Conservation (phyloP, 2,888 invertebrate genomes). For the Laspeyria flexula region DNA sequence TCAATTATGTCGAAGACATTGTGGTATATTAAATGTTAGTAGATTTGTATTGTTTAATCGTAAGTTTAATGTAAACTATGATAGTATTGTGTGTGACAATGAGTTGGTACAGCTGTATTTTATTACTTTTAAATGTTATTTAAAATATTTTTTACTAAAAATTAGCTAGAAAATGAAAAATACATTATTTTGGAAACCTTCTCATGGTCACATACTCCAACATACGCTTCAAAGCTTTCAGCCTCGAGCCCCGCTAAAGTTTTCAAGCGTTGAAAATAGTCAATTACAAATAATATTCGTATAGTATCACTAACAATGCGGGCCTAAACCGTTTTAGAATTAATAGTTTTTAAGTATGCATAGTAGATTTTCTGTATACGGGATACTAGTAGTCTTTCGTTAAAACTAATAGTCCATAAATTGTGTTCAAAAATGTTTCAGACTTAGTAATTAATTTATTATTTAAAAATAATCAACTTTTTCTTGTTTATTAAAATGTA, state of each 20-base stretch:
- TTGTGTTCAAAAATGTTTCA: conserved; percentile 24
- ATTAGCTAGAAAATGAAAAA: not conserved
- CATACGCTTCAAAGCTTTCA: conserved; percentile 77
- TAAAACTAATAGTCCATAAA: not conserved
- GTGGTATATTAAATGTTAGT: conserved; percentile 34
- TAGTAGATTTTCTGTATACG: conserved; percentile 15
- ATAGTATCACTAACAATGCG: conserved; percentile 36
- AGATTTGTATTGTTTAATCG: conserved; percentile 33
- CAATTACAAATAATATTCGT: conserved; percentile 60
- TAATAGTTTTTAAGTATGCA: conserved; percentile 23
- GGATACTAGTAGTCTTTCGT: conserved; percentile 4
- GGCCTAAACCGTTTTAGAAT: conserved; percentile 60
- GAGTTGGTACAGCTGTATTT: conserved; percentile 38
- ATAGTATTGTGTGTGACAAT: conserved; percentile 51
- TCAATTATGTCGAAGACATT: conserved; percentile 47
- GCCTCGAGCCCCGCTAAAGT: conserved; percentile 83
- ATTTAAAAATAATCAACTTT: not conserved
- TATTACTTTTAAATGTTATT: no score
- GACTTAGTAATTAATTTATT: conserved; percentile 9
- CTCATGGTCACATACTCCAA: conserved; percentile 54
- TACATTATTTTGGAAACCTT: conserved; percentile 9
- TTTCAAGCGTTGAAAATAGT: conserved; percentile 76
- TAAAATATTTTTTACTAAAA: no score
- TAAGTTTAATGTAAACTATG: conserved; percentile 22
- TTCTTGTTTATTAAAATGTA: conserved; percentile 17